Conservation (phyloP, 2,113 vertebrate species). For the Notothenia coriiceps region DNA sequence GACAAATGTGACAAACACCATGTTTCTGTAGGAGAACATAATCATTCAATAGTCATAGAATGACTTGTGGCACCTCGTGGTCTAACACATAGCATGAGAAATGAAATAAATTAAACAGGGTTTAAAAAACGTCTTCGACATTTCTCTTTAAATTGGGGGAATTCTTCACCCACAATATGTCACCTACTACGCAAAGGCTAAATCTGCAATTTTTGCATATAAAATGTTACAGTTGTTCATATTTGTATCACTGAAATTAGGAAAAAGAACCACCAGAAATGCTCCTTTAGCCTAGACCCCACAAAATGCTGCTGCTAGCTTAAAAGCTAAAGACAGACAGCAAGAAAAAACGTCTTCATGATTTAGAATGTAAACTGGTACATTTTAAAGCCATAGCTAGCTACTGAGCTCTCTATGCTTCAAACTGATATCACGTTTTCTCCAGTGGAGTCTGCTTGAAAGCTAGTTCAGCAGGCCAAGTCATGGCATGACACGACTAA, state of each 20-base stretch:
- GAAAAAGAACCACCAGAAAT: background rate
- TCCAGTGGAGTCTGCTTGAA: background rate
- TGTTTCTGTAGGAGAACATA: background rate
- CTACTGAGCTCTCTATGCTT: background rate
- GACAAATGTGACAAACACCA: background rate
- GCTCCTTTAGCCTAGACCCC: background rate
- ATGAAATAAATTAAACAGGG: background rate
- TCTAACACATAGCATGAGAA: background rate
- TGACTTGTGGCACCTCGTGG: background rate
- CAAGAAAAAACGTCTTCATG: background rate
- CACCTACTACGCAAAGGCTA: background rate
- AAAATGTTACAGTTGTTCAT: background rate
- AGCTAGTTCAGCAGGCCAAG: background rate
- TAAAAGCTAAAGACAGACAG: background rate
- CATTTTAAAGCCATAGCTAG: background rate
- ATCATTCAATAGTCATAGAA: background rate
- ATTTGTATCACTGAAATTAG: background rate
- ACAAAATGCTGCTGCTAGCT: background rate
- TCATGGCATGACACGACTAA: background rate
- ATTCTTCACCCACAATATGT: background rate
- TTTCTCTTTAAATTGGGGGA: background rate
- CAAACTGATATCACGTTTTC: background rate
- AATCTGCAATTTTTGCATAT: background rate
- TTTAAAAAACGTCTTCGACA: background rate
- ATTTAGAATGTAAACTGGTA: background rate